Base-by-base conservation (phyloP, 2,113 vertebrate species). In the Maccullochella peelii region DNA sequence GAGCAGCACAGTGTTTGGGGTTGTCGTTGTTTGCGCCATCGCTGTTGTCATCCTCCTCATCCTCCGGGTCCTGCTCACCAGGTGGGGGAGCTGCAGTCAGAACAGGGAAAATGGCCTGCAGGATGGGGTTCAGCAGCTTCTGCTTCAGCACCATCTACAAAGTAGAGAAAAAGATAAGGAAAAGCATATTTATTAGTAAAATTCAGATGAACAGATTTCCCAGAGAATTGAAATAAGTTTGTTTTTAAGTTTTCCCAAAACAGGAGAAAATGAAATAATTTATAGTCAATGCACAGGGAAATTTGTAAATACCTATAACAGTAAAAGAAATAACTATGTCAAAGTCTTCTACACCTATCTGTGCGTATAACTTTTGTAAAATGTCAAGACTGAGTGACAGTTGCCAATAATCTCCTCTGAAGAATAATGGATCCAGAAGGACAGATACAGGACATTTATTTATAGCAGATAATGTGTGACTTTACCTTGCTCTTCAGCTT, bases 1-100 rank as follows among this genome's bases (percentile, higher is more conserved):
- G 97, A 73, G 96, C 95, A 36, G 97, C 96, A 74, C 95, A 96
- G 79, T 97, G 96, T 86, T 97, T 97, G 55, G 97, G 97, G 12
- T 93, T 96, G 55, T 95, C 93, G n/a, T 92, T 90, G 21, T 95
- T 94, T 4, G 81, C 77, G 38, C 93, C 92, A 3, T 96, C 95
- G 8, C 94, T 95, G 0, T 25, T 47, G 8, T 95, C 93, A 0
- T 91, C 89, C 77, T 97, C 96, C 30, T 95, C 93, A 54, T 98
- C 96, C 71, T 97, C 97, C 0, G 96, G 96, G 83, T 97, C 97
- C 77, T 97, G 91, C 82, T 97, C 93, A 7, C 97, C 97, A 21
- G 94, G 86, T 0, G 95, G 94, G 0, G 97, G 97, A 38, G 94
- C 93, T 0, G 96, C 95, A 62, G 93, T 93, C 85, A 98, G 93